Evolutionary conservation across 2,888 invertebrate species (phyloP).

Genomic region (Nebria brevicollis): DNA sequence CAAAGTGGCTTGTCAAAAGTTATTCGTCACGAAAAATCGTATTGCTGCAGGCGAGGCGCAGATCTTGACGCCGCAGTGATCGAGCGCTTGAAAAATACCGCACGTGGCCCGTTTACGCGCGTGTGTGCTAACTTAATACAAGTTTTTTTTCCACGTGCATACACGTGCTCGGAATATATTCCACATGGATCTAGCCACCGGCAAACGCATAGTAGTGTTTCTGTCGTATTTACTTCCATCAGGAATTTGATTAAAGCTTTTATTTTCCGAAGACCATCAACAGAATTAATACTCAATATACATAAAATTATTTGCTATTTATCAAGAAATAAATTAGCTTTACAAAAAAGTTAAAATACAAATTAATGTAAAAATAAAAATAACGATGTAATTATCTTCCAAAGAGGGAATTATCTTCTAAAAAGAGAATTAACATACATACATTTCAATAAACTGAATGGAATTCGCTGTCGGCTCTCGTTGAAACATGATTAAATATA

Average conservation of each 20-base stretch:
- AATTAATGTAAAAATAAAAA: too few species aligned
- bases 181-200: background rate
- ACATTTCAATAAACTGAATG: too few species aligned
- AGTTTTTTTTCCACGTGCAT: background rate
- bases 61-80: background rate
- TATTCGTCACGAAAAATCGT: constrained; percentile 10
- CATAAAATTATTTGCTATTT: too few species aligned
- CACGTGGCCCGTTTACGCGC: constrained; percentile 4
- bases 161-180: background rate
- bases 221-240: background rate
- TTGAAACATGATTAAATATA: too few species aligned
- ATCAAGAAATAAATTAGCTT: too few species aligned
- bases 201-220: background rate
- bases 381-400: too few species aligned
- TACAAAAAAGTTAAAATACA: too few species aligned
- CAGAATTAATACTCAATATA: too few species aligned
- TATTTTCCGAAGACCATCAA: background rate
- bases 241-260: background rate
- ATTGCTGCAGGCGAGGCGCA: background rate
- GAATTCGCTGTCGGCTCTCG: too few species aligned
- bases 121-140: constrained; percentile 13
- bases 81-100: background rate
- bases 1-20: constrained; percentile 13
- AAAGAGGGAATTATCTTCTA: too few species aligned
- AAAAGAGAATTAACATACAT: too few species aligned